Percentiles rank a stretch among this genome's conserved stretches.
Evolutionary conservation across 2,113 vertebrate species (phyloP).

Genomic region (Brachypodius melanocephalos): DNA sequence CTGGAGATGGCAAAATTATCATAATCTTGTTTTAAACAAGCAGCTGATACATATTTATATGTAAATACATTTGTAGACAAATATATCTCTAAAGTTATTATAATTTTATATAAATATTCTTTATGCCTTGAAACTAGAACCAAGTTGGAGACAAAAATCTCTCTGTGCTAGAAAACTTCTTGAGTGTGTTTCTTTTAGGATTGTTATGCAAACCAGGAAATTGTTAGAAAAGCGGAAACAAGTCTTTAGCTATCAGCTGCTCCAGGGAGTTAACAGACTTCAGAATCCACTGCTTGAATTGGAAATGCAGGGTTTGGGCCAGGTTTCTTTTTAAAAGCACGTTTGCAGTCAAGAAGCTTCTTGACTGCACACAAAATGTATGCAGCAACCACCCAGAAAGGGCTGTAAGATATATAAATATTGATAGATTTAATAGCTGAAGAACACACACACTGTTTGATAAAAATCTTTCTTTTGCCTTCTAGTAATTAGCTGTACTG

Average conservation of each 20-base stretch:
- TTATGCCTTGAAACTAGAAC: neutral
- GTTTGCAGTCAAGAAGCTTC: neutral
- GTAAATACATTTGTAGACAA: slow-evolving; percentile 31
- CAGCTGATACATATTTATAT: slow-evolving; percentile 42
- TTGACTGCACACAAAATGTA: neutral
- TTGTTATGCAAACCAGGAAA: slow-evolving; percentile 59
- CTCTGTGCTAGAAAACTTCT: slow-evolving; percentile 26
- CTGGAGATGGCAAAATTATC: slow-evolving; percentile 61
- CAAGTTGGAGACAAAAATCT: neutral
- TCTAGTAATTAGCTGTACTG: neutral
- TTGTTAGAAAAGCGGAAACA: slow-evolving; percentile 57
- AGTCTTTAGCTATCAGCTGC: slow-evolving; percentile 62
- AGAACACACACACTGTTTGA: neutral
- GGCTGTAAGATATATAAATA: slow-evolving; percentile 25
- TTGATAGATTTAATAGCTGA: neutral
- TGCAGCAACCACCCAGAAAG: slow-evolving; percentile 25
- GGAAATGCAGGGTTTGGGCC: neutral
- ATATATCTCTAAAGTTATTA: neutral
- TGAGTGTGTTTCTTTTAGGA: slow-evolving; percentile 41
- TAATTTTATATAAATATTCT: slow-evolving; percentile 11
- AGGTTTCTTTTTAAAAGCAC: neutral
- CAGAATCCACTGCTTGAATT: slow-evolving; percentile 12
- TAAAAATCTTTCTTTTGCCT: slow-evolving; percentile 34
- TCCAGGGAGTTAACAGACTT: slow-evolving; percentile 54
- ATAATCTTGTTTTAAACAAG: slow-evolving; percentile 45